Percentiles rank a stretch among this genome's conserved stretches.
These are phyloP conservation scores for Cantharis rufa DNA, from an alignment of 2,888 invertebrate species.

Conservation along the genomic window DNA sequence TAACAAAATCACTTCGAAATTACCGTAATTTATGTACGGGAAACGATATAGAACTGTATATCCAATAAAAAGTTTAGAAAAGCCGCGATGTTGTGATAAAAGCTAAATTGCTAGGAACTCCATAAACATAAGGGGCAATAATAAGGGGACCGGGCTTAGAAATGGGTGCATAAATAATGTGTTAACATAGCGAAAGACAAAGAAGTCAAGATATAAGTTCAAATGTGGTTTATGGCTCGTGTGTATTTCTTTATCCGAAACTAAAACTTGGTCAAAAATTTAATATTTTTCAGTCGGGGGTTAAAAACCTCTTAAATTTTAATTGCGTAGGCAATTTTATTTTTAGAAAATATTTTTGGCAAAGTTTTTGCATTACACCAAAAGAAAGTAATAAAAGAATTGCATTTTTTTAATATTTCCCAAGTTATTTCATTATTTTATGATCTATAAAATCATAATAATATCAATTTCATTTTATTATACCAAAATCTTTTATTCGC, in stretches of 20 bases:
- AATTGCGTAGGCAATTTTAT: background rate
- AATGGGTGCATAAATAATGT: background rate
- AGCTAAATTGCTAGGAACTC: background rate
- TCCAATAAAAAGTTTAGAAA: background rate
- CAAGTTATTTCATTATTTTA: background rate
- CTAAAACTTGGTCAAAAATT: background rate
- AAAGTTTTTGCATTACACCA: too few species aligned
- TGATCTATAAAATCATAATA: background rate
- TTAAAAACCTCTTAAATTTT: background rate
- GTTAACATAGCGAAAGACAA: background rate
- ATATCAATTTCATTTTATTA: background rate
- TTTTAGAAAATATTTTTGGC: background rate
- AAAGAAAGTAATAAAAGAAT: background rate
- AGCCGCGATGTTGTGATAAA: background rate
- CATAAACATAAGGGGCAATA: background rate
- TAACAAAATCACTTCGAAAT: background rate
- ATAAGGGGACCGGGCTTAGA: background rate
- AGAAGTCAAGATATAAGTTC: background rate
- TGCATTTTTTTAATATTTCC: background rate
- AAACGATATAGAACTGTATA: background rate
- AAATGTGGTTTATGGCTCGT: background rate
- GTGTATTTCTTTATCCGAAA: background rate
- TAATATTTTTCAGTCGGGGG: background rate
- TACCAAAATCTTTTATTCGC: too few species aligned
- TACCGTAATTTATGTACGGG: background rate